phyloP scores from a whole-genome alignment of 2,888 invertebrate genomes.

The Apoderus coryli region DNA sequence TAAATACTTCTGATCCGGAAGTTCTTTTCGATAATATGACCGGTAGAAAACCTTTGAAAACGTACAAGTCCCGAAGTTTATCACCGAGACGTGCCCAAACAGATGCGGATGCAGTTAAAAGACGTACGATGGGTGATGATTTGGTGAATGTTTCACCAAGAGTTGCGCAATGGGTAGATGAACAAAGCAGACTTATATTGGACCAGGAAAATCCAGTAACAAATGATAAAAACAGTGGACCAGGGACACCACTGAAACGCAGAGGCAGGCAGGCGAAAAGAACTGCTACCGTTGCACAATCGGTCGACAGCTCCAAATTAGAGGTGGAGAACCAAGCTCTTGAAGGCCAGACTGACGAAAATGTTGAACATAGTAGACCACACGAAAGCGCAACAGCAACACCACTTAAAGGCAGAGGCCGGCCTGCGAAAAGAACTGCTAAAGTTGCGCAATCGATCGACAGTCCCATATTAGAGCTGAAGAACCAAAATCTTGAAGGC shows the following conservation, averaged over 20 bases:
- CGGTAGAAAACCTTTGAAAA: constrained; percentile 14
- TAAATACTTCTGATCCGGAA: constrained; percentile 19
- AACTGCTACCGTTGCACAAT: no score
- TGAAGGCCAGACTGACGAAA: neutral
- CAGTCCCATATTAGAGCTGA: no score
- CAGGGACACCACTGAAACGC: neutral
- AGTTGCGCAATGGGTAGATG: constrained; percentile 18
- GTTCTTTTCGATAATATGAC: constrained; percentile 18
- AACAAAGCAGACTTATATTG: no score
- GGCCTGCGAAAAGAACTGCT: neutral
- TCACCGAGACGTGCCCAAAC: constrained; percentile 11
- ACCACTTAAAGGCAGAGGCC: constrained; percentile 1
- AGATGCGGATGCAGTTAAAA: constrained; percentile 9
- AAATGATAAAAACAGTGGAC: no score
- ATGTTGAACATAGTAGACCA: no score
- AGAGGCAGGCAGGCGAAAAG: neutral
- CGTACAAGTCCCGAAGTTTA: constrained; percentile 16
- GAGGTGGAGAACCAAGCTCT: no score
- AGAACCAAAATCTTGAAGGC: no score
- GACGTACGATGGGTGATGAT: constrained; percentile 15
- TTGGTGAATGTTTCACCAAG: constrained; percentile 15
- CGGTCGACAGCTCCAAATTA: no score
- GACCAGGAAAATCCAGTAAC: no score
- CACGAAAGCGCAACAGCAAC: no score
- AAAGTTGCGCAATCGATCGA: no score